Conservation (phyloP, 2,113 vertebrate species). For the Brachirus orientalis region DNA sequence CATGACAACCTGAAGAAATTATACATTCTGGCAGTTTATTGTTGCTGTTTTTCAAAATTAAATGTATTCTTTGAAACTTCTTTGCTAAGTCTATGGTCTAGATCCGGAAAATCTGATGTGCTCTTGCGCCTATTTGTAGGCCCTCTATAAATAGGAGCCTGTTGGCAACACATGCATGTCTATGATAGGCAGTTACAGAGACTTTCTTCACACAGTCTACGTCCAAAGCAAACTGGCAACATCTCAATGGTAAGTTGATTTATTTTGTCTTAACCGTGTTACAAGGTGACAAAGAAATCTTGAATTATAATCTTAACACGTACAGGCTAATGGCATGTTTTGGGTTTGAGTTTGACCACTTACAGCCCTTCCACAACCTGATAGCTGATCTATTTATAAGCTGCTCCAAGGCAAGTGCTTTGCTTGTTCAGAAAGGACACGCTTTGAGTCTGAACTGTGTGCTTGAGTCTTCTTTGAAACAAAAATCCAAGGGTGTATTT, state of each 20-base stretch:
- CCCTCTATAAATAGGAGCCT: constrained; percentile 82
- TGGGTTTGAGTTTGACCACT: constrained; percentile 44
- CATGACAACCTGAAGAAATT: background rate
- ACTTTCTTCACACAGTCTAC: constrained; percentile 68
- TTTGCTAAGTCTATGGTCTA: constrained; percentile 60
- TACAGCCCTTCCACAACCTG: constrained; percentile 53
- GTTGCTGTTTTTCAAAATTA: constrained; percentile 4
- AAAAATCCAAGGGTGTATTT: constrained; percentile 5
- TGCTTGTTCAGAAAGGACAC: constrained; percentile 64
- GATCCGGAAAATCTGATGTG: constrained; percentile 82
- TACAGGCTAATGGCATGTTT: constrained; percentile 17
- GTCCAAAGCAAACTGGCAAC: constrained; percentile 71
- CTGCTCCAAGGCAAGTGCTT: constrained; percentile 58
- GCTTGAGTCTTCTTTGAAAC: constrained; percentile 24
- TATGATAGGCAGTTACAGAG: constrained; percentile 82
- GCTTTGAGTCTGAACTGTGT: constrained; percentile 28
- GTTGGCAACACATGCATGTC: constrained; percentile 81
- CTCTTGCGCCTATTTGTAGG: constrained; percentile 84
- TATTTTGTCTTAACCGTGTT: background rate
- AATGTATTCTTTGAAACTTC: constrained; percentile 23
- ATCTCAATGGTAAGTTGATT: constrained; percentile 78
- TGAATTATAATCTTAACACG: constrained; percentile 7
- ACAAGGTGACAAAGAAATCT: constrained; percentile 21
- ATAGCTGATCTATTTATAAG: constrained; percentile 81
- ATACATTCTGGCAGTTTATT: background rate